These are phyloP conservation scores for Enoplosus armatus DNA, from an alignment of 2,797 vertebrate genomes.

Conservation along the genomic window DNA sequence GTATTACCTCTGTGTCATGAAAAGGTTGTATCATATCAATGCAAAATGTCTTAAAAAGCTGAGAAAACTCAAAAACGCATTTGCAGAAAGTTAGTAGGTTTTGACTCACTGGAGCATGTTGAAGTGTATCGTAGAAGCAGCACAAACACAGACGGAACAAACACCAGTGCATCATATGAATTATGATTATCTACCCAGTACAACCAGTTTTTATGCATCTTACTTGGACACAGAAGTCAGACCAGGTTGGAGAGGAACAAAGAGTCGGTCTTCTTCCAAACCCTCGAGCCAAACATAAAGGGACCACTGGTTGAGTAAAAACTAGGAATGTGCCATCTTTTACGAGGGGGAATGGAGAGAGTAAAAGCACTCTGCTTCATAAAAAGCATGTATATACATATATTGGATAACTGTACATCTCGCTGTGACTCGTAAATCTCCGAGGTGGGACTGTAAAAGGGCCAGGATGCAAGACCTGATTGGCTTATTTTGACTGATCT, in stretches of 20 bases:
- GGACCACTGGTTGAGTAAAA: constrained; percentile 68
- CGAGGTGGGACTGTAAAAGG: constrained; percentile 57
- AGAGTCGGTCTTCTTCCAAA: constrained; percentile 32
- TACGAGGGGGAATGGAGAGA: constrained; percentile 69
- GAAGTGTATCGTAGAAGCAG: not conserved
- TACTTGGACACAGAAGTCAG: constrained; percentile 17
- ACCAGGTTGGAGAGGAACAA: constrained; percentile 32
- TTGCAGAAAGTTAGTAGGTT: not conserved
- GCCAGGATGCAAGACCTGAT: constrained; percentile 70
- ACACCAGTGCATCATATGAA: not conserved
- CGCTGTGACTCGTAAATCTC: constrained; percentile 74
- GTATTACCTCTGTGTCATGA: not conserved
- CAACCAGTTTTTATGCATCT: not conserved
- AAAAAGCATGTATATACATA: constrained; percentile 76
- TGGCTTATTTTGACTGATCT: constrained; percentile 77
- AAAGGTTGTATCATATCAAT: not conserved
- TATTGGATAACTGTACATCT: constrained; percentile 75
- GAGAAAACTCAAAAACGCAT: not conserved
- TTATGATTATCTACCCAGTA: not conserved
- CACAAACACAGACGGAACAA: not conserved
- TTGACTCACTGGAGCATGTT: not conserved
- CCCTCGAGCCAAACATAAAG: constrained; percentile 71
- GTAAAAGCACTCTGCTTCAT: constrained; percentile 72
- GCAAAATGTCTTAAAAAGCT: not conserved
- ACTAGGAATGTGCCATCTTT: constrained; percentile 77